Conservation (phyloP, 2,888 invertebrate species). For the Dicranocentrus wangi region DNA sequence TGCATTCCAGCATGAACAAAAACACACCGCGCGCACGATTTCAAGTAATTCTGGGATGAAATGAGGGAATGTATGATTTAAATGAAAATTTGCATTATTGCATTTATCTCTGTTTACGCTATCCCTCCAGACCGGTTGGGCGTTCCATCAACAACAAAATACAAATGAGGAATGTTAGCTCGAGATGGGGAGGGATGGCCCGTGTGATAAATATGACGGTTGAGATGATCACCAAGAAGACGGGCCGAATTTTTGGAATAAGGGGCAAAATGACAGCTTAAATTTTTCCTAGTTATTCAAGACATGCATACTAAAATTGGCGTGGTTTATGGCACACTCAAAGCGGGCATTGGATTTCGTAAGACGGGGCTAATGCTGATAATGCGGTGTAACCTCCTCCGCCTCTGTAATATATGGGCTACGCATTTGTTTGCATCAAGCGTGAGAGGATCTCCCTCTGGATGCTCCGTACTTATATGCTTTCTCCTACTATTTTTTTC, state of each 20-base stretch:
- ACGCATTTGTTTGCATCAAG: too few relatives aligned
- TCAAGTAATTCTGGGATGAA: slow-evolving; percentile 48
- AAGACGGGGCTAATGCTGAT: too few relatives aligned
- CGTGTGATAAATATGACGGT: neutral
- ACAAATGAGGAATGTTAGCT: neutral
- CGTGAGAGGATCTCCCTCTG: too few relatives aligned
- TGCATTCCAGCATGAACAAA: too few relatives aligned
- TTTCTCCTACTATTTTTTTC: too few relatives aligned
- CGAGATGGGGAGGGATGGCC: neutral
- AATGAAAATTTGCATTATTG: slow-evolving; percentile 61
- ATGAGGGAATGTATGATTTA: slow-evolving; percentile 55
- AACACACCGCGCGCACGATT: slow-evolving; percentile 20
- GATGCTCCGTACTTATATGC: too few relatives aligned
- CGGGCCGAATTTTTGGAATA: neutral
- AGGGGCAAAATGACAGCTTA: neutral
- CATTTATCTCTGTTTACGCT: slow-evolving; percentile 61
- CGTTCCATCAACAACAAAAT: slow-evolving; percentile 8
- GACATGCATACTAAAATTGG: too few relatives aligned
- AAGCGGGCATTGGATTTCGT: too few relatives aligned
- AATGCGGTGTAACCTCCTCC: too few relatives aligned
- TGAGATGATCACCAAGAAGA: slow-evolving; percentile 7
- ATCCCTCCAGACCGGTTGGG: neutral
- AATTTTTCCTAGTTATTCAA: neutral
- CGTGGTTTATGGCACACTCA: too few relatives aligned
- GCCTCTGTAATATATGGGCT: too few relatives aligned